A percentile compares a stretch with the other conserved stretches of the same genome.
phyloP scores from a whole-genome alignment of 2,797 vertebrate species.

The Chrysocyon brachyurus region DNA sequence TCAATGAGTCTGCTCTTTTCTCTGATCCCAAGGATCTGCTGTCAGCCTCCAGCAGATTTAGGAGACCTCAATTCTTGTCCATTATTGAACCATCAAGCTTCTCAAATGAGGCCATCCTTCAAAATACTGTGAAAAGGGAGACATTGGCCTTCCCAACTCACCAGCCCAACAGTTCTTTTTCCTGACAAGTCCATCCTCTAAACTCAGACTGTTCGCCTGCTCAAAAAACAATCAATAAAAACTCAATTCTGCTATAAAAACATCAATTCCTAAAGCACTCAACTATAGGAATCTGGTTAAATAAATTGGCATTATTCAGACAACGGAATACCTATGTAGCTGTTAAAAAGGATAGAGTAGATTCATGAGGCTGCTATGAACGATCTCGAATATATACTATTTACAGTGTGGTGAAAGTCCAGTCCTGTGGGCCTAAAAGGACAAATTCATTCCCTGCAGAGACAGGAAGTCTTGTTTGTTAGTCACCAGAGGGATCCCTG shows the following conservation, averaged over 20 bases:
- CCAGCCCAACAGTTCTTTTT: neutral
- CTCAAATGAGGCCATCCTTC: neutral
- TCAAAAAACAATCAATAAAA: neutral
- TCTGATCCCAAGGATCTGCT: conserved; percentile 3
- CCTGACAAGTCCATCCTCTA: neutral
- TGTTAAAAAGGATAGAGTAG: neutral
- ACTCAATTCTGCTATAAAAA: neutral
- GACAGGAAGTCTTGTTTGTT: neutral
- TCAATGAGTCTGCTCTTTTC: neutral
- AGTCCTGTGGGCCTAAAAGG: neutral
- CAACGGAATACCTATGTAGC: neutral
- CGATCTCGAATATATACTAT: neutral
- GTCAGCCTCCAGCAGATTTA: neutral
- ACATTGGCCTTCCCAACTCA: neutral
- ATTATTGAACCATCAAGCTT: neutral
- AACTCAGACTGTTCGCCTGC: neutral
- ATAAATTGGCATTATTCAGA: neutral
- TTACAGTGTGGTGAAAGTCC: neutral
- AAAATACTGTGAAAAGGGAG: neutral
- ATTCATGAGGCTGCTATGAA: neutral
- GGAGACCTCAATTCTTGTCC: conserved; percentile 19
- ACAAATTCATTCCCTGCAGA: neutral
- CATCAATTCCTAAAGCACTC: neutral
- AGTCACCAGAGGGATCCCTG: neutral
- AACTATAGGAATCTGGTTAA: neutral